Base-by-base conservation (phyloP, 2,888 invertebrate species). In the Beris chalybata region DNA sequence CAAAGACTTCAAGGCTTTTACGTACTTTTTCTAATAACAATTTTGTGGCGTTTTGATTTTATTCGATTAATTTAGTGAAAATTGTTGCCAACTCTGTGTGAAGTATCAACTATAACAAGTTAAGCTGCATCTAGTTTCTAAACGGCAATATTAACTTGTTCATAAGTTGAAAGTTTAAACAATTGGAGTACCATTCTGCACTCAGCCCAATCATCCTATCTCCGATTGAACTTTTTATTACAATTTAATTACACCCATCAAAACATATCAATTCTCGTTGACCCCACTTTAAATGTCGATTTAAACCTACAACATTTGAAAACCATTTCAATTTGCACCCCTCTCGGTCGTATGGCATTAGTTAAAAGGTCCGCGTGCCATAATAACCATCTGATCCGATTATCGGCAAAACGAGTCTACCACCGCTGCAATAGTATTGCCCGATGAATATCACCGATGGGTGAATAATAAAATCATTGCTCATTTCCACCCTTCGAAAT, bases 371-470 rank as follows among this genome's bases (percentile, higher is more conserved):
- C 56, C 67, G 70, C 69, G 70, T 68, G 69, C 66, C 57, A 70
- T 70, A 69, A 72, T 71, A 71, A 69, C 70, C 70, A 71, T 84
- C 84, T 69, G 59, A 84, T 84, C 84, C 84, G 84, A 84, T 84
- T 84, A 84, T 64, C 63, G 57, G 83, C 82, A 83, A 84, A 84
- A 83, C 83, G 84, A 84, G 83, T 83, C 84, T 82, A 83, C 83
- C 84, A 83, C 83, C 82, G 70, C 61, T 52, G 50, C 61, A 67
- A 55, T 52, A 31, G 12, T 9, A 12, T 64, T 22, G 22, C 22
- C 64, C 53, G 53, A 64, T 64, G 47, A 64, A 64, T 54, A 30
- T 64, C 44, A 54, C 64, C 61, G 38, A 38, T 52, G 38, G 38
- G 61, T 50, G 50, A 38, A 52, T 61, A 52, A 61, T 61, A 31